phyloP scores from a whole-genome alignment of 2,888 invertebrate species.

The Blastobasis adustella region DNA sequence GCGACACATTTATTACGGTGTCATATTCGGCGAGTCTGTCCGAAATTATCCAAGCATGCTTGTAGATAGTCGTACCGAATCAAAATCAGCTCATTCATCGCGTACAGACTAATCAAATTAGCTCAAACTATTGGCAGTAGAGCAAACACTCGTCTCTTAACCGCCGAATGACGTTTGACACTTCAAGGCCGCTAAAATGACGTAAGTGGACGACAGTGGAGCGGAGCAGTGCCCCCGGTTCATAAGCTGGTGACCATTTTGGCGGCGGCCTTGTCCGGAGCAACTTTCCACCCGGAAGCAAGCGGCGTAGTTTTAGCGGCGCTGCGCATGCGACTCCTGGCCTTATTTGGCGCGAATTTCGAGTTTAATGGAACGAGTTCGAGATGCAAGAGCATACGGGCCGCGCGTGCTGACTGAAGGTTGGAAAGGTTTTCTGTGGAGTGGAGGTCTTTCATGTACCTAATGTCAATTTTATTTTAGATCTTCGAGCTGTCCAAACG shows the following conservation, averaged over 20 bases:
- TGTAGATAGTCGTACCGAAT: no score
- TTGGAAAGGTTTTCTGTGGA: no score
- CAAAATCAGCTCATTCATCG: no score
- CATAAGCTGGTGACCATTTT: not conserved
- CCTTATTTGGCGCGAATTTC: constrained; percentile 6
- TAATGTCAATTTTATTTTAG: no score
- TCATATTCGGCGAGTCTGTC: no score
- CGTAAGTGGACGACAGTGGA: not conserved
- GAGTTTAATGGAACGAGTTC: not conserved
- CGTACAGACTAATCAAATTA: no score
- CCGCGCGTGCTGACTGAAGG: not conserved
- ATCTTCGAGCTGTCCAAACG: no score
- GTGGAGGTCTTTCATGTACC: no score
- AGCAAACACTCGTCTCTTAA: not conserved
- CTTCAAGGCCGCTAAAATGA: not conserved
- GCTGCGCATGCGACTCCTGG: constrained; percentile 6
- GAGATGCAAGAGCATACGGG: not conserved
- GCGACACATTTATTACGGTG: not conserved
- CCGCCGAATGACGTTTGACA: not conserved
- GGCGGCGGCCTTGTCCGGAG: constrained; percentile 11
- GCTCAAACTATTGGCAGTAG: no score
- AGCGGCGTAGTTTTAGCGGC: not conserved
- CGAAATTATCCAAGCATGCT: no score
- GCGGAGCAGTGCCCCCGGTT: constrained; percentile 1
- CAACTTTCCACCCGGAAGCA: constrained; percentile 21